phyloP scores from a whole-genome alignment of 2,888 invertebrate species.

The Mesorhabditis spiculigera region DNA sequence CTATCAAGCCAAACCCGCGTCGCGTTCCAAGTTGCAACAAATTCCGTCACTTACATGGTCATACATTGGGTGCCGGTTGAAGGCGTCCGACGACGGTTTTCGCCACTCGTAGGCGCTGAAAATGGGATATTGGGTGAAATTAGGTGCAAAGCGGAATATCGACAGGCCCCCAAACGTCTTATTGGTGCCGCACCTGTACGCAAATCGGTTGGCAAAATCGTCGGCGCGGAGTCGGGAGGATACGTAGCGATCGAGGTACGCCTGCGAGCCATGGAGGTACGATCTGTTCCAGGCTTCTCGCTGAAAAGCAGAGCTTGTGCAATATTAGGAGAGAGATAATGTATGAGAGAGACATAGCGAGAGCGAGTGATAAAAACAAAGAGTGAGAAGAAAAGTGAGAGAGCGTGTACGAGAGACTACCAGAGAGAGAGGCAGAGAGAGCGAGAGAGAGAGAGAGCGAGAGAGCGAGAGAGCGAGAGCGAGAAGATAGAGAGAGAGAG shows the following conservation, averaged over 20 bases:
- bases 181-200: slow-evolving; percentile 26
- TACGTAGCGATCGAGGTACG: slow-evolving; percentile 55
- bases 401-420: too few relatives aligned
- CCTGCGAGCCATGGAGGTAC: slow-evolving; percentile 51
- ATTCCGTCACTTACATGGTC: slow-evolving; percentile 16
- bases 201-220: slow-evolving; percentile 54
- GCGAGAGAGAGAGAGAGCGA: too few relatives aligned
- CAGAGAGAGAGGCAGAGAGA: too few relatives aligned
- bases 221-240: slow-evolving; percentile 49
- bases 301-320: slow-evolving; percentile 18
- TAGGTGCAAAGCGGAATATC: too few relatives aligned
- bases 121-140: background rate
- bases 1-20: too few relatives aligned
- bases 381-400: too few relatives aligned
- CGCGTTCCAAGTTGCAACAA: too few relatives aligned
- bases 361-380: too few relatives aligned
- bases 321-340: slow-evolving; percentile 12
- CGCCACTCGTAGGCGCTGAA: slow-evolving; percentile 54
- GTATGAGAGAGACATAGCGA: too few relatives aligned
- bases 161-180: too few relatives aligned
- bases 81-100: slow-evolving; percentile 54
- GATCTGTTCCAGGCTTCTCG: slow-evolving; percentile 25
- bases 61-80: slow-evolving; percentile 55
- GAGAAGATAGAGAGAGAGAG: too few relatives aligned
- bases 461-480: too few relatives aligned